phyloP scores from a whole-genome alignment of 2,888 invertebrate genomes.

The Mylabris sibirica region DNA sequence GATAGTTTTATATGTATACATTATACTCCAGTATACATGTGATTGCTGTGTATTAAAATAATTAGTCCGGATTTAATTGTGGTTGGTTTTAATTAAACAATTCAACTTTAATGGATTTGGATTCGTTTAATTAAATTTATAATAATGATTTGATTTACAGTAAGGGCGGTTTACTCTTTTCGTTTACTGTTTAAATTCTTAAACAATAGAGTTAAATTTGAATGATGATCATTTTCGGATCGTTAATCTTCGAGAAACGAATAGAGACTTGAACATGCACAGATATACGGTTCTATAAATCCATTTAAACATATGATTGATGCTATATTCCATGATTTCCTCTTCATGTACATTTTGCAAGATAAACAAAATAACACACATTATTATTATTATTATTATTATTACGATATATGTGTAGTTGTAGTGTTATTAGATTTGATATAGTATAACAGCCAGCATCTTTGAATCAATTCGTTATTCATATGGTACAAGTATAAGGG shows the following conservation, averaged over 20 bases:
- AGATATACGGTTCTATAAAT: background rate
- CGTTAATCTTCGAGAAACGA: background rate
- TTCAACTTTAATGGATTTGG: slow-evolving; percentile 6
- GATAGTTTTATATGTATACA: background rate
- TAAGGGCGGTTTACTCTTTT: background rate
- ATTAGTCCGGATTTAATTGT: background rate
- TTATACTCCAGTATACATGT: background rate
- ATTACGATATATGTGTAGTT: background rate
- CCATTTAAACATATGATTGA: background rate
- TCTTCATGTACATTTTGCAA: too few species aligned
- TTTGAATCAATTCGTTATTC: background rate
- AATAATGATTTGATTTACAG: background rate
- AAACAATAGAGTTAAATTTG: background rate
- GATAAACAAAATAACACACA: slow-evolving; percentile 1
- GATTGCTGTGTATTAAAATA: background rate
- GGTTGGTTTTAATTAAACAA: slow-evolving; percentile 1
- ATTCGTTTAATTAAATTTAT: slow-evolving; percentile 3
- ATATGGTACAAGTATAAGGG: background rate
- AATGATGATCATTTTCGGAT: background rate
- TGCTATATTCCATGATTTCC: background rate
- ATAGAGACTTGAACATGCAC: background rate
- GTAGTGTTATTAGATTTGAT: background rate
- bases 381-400: too few species aligned
- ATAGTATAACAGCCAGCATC: background rate
- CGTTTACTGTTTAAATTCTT: background rate